These are phyloP conservation scores for Bagarius yarrelli DNA, from an alignment of 2,113 vertebrate species.

Conservation along the genomic window DNA sequence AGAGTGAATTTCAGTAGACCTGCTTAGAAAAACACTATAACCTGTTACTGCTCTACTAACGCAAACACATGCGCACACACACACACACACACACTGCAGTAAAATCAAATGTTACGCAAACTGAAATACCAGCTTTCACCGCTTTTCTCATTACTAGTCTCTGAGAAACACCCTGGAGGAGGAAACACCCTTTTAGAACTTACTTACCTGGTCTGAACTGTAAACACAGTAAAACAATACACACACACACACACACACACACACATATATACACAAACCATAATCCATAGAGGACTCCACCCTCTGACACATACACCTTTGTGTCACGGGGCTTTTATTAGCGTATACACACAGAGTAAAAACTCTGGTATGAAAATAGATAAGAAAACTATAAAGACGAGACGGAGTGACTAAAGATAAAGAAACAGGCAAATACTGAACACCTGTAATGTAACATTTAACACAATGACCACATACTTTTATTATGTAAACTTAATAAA, in stretches of 20 bases:
- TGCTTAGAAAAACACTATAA: neutral
- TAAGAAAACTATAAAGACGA: neutral
- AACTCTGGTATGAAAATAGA: neutral
- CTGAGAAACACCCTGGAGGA: neutral
- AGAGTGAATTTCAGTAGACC: too few species aligned
- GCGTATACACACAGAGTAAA: neutral
- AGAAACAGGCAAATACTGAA: too few species aligned
- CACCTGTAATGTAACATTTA: too few species aligned
- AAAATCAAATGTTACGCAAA: neutral
- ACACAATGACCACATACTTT: too few species aligned
- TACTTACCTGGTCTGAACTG: slow-evolving; percentile 6
- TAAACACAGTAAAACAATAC: neutral
- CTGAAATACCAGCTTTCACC: neutral
- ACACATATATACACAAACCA: neutral
- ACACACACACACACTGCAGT: neutral
- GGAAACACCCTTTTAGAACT: neutral
- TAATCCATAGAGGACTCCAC: neutral
- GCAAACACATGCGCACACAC: neutral
- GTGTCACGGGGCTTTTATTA: neutral
- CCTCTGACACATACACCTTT: neutral
- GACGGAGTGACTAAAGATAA: neutral
- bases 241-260: neutral
- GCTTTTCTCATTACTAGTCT: neutral
- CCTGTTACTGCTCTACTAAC: neutral
- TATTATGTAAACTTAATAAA: neutral